Conservation (phyloP, 2,113 vertebrate genomes). For the Hippoglossus stenolepis region DNA sequence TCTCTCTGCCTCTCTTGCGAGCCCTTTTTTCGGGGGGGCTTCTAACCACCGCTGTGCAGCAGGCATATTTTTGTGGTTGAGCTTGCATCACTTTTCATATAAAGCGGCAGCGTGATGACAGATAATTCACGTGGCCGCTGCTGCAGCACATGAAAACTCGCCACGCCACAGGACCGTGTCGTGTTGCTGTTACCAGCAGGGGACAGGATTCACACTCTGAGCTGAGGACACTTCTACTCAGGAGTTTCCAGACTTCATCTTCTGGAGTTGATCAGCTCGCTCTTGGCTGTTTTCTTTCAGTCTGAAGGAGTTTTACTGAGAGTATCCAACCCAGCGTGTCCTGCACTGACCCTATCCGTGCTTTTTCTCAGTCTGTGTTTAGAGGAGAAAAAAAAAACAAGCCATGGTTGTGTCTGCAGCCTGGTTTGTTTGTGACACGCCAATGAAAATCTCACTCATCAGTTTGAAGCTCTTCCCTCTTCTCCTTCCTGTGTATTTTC, state of each 20-base stretch:
- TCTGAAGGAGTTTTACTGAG: conserved; percentile 18
- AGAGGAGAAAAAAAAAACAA: conserved; percentile 38
- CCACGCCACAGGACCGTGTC: conserved; percentile 1
- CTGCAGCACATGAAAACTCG: not conserved
- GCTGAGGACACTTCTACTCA: not conserved
- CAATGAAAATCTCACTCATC: conserved; percentile 28
- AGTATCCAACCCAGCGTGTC: conserved; percentile 28
- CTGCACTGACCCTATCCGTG: conserved; percentile 8
- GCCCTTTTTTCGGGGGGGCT: not conserved
- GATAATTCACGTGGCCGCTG: conserved; percentile 3
- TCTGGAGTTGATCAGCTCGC: not conserved
- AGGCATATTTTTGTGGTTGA: not conserved
- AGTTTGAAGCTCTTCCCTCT: conserved; percentile 9
- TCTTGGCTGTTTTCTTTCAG: not conserved
- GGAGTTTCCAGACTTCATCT: not conserved
- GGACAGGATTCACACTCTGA: conserved; percentile 43
- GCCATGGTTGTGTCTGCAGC: conserved; percentile 50
- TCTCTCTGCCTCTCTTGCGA: not conserved
- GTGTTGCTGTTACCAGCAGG: conserved; percentile 46
- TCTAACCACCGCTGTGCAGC: not conserved
- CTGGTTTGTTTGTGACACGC: conserved; percentile 45
- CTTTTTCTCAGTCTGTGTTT: conserved; percentile 44
- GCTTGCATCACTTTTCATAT: conserved; percentile 13
- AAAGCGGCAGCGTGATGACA: conserved; percentile 17
- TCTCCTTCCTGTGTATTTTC: conserved; percentile 32